phyloP scores from a whole-genome alignment of 2,888 invertebrate species.

The Tachina fera region DNA sequence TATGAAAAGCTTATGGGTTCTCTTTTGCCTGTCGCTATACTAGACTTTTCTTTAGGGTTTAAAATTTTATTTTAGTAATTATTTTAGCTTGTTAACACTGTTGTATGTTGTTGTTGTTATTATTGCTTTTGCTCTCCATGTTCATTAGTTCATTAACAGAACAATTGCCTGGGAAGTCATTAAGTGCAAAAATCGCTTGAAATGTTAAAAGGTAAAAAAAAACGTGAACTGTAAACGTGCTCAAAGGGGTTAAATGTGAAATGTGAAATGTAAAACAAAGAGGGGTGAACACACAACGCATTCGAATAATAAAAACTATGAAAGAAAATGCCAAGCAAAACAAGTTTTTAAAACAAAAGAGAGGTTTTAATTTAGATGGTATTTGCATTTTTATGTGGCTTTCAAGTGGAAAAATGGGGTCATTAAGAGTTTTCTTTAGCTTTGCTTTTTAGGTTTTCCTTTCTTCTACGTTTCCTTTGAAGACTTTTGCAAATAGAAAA shows the following conservation, averaged over 20 bases:
- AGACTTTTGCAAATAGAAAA: conserved; percentile 17
- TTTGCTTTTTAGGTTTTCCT: background rate
- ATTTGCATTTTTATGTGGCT: conserved; percentile 61
- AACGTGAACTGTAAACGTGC: conserved; percentile 4
- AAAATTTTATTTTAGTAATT: background rate
- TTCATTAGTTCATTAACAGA: conserved; percentile 49
- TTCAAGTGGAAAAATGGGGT: conserved; percentile 56
- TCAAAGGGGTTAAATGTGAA: conserved; percentile 17
- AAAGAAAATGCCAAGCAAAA: conserved; percentile 4
- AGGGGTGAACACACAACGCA: background rate
- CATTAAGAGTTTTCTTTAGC: conserved; percentile 27
- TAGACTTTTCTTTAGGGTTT: background rate
- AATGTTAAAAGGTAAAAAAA: conserved; percentile 30
- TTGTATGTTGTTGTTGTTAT: conserved; percentile 13
- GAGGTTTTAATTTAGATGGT: conserved; percentile 51
- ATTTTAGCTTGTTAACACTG: background rate
- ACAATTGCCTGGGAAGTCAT: conserved; percentile 35
- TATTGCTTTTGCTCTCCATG: background rate
- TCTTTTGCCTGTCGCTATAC: too few relatives aligned
- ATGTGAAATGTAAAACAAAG: too few relatives aligned
- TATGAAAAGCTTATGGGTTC: background rate
- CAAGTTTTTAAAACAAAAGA: conserved; percentile 33
- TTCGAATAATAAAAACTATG: background rate
- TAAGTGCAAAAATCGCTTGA: conserved; percentile 33
- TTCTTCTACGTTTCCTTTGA: background rate